Conservation (phyloP, 2,888 invertebrate species). For the Lasioglossum oenotherae region DNA sequence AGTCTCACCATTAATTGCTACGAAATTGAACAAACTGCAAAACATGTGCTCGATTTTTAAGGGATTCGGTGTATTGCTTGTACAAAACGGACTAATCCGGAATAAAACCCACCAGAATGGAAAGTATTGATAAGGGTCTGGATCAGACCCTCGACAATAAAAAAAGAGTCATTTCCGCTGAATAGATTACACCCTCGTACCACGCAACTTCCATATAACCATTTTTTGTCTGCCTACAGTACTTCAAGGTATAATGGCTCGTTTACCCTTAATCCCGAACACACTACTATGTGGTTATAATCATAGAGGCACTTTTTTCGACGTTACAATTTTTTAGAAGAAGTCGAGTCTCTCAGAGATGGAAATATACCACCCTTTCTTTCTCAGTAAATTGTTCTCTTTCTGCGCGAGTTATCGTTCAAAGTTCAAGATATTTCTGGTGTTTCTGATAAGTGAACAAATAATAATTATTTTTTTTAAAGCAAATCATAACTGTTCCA, state of each 20-base stretch:
- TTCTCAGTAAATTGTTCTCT: background rate
- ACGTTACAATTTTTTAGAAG: background rate
- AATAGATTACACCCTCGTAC: constrained; percentile 6
- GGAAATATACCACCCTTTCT: background rate
- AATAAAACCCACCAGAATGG: background rate
- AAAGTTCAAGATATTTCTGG: background rate
- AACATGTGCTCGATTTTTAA: background rate
- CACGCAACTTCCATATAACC: constrained; percentile 6
- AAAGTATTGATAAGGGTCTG: constrained; percentile 6
- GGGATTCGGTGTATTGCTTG: background rate
- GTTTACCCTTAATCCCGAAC: background rate
- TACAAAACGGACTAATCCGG: background rate
- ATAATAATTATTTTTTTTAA: background rate
- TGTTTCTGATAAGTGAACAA: background rate
- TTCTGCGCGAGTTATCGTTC: background rate
- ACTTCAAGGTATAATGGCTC: background rate
- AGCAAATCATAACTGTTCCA: background rate
- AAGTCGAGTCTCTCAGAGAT: background rate
- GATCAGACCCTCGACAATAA: background rate
- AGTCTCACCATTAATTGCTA: background rate
- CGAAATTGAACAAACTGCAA: background rate
- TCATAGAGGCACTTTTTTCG: background rate
- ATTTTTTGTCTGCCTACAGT: background rate
- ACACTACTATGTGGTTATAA: background rate
- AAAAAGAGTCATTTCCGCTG: background rate